Evolutionary conservation across 2,797 vertebrate genomes (phyloP).

Genomic region (Gorsachius magnificus): DNA sequence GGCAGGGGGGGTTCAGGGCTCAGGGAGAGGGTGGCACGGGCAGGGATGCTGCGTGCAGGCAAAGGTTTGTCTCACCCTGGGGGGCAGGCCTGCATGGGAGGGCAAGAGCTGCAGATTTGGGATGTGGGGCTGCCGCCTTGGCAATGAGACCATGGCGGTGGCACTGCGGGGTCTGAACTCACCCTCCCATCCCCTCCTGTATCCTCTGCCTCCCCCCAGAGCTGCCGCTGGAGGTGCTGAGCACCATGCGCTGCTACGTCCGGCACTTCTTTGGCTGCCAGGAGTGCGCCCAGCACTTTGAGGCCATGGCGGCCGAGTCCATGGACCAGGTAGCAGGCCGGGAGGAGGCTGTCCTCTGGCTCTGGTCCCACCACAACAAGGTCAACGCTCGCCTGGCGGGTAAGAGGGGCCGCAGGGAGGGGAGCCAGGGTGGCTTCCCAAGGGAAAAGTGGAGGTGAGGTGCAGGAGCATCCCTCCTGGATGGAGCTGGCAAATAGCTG

Average conservation of each 20-base stretch:
- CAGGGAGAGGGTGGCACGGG: rapidly evolving
- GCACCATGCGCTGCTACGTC: constrained; percentile 83
- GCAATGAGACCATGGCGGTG: rapidly evolving
- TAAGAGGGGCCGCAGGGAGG: constrained; percentile 16
- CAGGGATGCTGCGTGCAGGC: neutral
- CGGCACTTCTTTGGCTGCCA: constrained; percentile 88
- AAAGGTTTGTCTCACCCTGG: rapidly evolving
- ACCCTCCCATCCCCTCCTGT: neutral
- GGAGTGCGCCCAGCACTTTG: constrained; percentile 86
- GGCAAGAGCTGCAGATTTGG: rapidly evolving
- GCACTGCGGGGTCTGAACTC: rapidly evolving
- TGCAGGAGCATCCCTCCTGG: neutral
- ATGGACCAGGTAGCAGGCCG: constrained; percentile 70
- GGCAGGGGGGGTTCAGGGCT: rapidly evolving
- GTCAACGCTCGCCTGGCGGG: constrained; percentile 92
- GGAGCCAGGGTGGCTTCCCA: rapidly evolving
- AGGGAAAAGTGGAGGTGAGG: neutral
- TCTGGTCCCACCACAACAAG: constrained; percentile 90
- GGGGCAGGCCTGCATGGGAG: neutral
- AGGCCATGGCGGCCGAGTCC: constrained; percentile 84
- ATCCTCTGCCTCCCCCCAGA: constrained; percentile 58
- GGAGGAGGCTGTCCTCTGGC: constrained; percentile 80
- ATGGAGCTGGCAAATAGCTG: neutral
- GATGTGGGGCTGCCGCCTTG: rapidly evolving
- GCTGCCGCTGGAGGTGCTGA: constrained; percentile 81